These are phyloP conservation scores for Andrena dorsata DNA, from an alignment of 2,888 invertebrate species.

Conservation along the genomic window DNA sequence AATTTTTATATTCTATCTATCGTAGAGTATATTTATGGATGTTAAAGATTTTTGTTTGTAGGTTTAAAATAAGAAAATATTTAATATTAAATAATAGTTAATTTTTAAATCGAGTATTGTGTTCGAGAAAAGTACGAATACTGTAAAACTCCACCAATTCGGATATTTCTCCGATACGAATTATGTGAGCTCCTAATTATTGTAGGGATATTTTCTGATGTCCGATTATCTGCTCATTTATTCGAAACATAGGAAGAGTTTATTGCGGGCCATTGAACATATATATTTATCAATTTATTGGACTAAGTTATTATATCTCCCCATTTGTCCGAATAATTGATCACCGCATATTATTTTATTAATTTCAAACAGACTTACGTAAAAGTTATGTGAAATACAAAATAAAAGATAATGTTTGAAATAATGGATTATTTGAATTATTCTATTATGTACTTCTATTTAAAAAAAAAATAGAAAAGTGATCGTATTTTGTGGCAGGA, in stretches of 20 bases:
- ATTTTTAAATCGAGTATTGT: background rate
- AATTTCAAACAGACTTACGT: too few species aligned
- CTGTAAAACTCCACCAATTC: background rate
- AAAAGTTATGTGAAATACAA: too few species aligned
- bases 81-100: constrained; percentile 3
- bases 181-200: background rate
- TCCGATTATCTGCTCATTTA: background rate
- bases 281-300: background rate
- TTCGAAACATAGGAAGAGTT: background rate
- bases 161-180: background rate
- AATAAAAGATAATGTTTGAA: too few species aligned
- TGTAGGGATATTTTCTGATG: background rate
- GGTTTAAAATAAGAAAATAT: background rate
- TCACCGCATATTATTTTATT: background rate
- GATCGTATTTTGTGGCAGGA: too few species aligned
- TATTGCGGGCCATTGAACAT: background rate
- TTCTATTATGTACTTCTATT: too few species aligned
- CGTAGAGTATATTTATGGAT: too few species aligned
- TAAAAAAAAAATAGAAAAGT: too few species aligned
- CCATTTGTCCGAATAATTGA: background rate
- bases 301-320: background rate
- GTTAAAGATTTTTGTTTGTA: too few species aligned
- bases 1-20: too few species aligned
- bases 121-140: too few species aligned
- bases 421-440: too few species aligned